Conservation (phyloP, 1,140 invertebrate genomes). For the Rhagoletis zephyria region DNA sequence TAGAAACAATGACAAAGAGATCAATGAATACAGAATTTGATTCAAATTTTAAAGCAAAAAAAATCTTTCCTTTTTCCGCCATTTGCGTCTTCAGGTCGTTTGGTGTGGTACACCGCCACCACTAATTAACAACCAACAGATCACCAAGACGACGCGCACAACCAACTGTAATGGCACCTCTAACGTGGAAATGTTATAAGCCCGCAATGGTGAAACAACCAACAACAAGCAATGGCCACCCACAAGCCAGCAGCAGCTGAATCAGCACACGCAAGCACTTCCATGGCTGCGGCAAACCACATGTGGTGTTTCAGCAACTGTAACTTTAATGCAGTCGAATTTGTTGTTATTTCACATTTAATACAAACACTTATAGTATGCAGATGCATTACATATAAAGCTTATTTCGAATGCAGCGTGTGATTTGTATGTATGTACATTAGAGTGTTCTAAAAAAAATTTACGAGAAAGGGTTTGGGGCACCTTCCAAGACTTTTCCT, state of each 20-base stretch:
- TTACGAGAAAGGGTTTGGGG: too few species aligned
- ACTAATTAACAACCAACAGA: conserved; percentile 66
- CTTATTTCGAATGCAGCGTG: background rate
- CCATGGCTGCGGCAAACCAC: background rate
- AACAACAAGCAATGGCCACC: background rate
- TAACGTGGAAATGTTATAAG: conserved; percentile 72
- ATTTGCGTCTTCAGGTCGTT: conserved; percentile 62
- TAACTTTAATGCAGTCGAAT: background rate
- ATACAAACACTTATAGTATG: background rate
- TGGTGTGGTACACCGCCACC: conserved; percentile 71
- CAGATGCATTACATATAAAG: background rate
- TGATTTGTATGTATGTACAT: background rate
- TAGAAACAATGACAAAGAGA: background rate
- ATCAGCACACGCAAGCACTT: background rate
- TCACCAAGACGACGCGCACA: conserved; percentile 70
- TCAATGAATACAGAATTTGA: background rate
- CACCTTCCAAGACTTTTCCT: too few species aligned
- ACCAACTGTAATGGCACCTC: conserved; percentile 70
- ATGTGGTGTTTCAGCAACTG: conserved; percentile 13
- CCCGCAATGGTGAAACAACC: background rate
- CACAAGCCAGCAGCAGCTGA: background rate
- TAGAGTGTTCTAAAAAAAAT: too few species aligned
- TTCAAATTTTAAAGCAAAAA: conserved; percentile 8
- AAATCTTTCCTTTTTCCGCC: background rate
- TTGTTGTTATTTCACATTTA: conserved; percentile 9